Conservation (phyloP, 2,113 vertebrate genomes). For the Lethenteron camtschaticum region DNA sequence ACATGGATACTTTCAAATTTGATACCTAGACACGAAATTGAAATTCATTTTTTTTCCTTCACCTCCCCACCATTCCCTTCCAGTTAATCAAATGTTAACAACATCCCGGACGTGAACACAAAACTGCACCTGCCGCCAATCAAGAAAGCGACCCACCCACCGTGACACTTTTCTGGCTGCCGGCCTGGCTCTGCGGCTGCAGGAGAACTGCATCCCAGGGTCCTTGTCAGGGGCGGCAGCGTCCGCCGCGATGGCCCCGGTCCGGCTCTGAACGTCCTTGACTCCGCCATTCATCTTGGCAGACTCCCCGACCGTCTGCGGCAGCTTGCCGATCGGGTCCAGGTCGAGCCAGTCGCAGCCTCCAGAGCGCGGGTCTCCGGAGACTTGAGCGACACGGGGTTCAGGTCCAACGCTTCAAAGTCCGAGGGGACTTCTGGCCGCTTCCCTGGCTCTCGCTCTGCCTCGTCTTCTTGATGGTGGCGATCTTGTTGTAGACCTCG, state of each 20-base stretch:
- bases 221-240: slow-evolving; percentile 17
- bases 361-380: slow-evolving; percentile 23
- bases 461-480: slow-evolving; percentile 3
- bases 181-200: slow-evolving; percentile 35
- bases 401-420: slow-evolving; percentile 2
- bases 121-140: too few species aligned
- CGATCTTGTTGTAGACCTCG: slow-evolving; percentile 1
- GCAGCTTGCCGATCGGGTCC: slow-evolving; percentile 63
- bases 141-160: too few species aligned
- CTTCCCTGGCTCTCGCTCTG: neutral
- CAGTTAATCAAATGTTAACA: too few species aligned
- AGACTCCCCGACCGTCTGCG: neutral
- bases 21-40: too few species aligned
- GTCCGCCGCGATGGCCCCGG: too few species aligned
- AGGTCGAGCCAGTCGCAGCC: slow-evolving; percentile 82
- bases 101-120: too few species aligned
- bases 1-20: too few species aligned
- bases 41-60: too few species aligned
- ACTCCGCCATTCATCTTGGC: neutral
- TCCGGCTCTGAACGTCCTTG: too few species aligned
- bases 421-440: neutral
- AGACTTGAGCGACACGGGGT: slow-evolving; percentile 18
- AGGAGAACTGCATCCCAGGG: slow-evolving; percentile 89
- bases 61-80: too few species aligned
- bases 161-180: neutral